These are phyloP conservation scores for Ectropis grisescens DNA, from an alignment of 1,140 invertebrate species.

Conservation along the genomic window DNA sequence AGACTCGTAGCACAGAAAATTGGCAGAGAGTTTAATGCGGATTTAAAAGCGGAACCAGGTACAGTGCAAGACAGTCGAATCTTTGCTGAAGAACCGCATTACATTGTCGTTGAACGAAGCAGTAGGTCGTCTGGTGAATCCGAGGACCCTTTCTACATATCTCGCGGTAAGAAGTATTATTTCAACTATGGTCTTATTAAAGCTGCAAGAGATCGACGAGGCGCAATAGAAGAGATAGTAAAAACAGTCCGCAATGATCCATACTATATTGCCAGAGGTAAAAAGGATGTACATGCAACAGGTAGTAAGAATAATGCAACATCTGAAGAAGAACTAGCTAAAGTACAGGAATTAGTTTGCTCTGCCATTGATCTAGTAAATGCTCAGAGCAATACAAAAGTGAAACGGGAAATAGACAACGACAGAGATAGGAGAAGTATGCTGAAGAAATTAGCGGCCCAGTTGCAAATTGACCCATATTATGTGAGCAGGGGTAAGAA, in stretches of 20 bases:
- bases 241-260: constrained; percentile 57
- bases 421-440: constrained; percentile 49
- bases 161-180: constrained; percentile 50
- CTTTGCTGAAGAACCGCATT: constrained; percentile 54
- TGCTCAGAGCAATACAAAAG: constrained; percentile 21
- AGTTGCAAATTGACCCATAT: constrained; percentile 56
- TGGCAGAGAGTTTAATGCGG: no score
- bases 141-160: constrained; percentile 52
- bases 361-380: constrained; percentile 33
- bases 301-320: constrained; percentile 23
- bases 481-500: constrained; percentile 60
- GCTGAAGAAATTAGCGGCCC: constrained; percentile 49
- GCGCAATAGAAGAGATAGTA: constrained; percentile 48
- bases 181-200: constrained; percentile 20
- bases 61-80: constrained; percentile 42
- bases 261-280: constrained; percentile 57
- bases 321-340: constrained; percentile 20
- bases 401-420: constrained; percentile 37
- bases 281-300: constrained; percentile 25
- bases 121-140: constrained; percentile 44
- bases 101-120: constrained; percentile 50
- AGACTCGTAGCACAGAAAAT: constrained; percentile 1
- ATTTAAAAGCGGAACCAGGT: constrained; percentile 18
- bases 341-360: constrained; percentile 47
- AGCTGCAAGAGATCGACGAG: constrained; percentile 36